Evolutionary conservation across 2,888 invertebrate species (phyloP).

Genomic region (Lochmaea crataegi): DNA sequence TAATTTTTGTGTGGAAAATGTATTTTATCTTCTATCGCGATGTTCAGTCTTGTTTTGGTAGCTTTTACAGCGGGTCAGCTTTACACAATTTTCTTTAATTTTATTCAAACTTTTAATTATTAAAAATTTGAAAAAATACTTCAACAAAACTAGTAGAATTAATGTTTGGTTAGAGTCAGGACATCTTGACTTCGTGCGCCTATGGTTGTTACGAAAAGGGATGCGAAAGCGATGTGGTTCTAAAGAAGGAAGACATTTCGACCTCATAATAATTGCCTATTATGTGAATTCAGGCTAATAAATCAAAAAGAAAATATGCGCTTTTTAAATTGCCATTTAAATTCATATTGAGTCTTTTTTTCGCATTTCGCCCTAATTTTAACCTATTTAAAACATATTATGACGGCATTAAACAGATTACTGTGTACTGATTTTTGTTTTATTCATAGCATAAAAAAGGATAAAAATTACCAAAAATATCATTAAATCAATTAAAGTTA

Average conservation of each 20-base stretch:
- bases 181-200: neutral
- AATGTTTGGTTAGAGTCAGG: neutral
- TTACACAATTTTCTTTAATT: no score
- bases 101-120: no score
- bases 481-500: no score
- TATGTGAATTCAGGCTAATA: slow-evolving; percentile 43
- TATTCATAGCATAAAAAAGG: neutral
- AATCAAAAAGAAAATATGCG: slow-evolving; percentile 42
- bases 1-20: no score
- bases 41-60: no score
- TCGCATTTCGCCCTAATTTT: slow-evolving; percentile 38
- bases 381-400: slow-evolving; percentile 37
- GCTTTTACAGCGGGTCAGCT: no score
- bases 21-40: no score
- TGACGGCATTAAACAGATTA: neutral
- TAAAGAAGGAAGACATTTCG: slow-evolving; percentile 43
- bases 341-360: slow-evolving; percentile 42
- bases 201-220: slow-evolving; percentile 34
- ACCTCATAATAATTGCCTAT: slow-evolving; percentile 44
- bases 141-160: no score
- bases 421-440: slow-evolving; percentile 10
- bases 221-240: slow-evolving; percentile 38
- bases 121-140: no score
- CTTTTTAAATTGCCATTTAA: slow-evolving; percentile 43
- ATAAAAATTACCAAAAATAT: neutral